phyloP scores from a whole-genome alignment of 2,888 invertebrate genomes.

The Melieria omissa region DNA sequence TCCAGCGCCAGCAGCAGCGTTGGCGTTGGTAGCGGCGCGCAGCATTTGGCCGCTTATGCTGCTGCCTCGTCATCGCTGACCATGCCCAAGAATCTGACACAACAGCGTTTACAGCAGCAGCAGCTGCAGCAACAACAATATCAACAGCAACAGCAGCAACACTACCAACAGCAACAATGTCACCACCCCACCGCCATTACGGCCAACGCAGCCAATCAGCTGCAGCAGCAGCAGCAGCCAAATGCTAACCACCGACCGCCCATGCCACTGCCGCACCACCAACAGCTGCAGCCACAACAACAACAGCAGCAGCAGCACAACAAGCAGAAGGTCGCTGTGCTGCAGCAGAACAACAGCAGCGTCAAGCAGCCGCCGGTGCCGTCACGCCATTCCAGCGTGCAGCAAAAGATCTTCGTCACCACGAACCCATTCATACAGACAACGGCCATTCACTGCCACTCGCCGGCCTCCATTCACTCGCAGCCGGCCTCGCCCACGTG shows the following conservation, averaged over 20 bases:
- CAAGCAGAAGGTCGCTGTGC: slow-evolving; percentile 52
- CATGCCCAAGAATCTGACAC: slow-evolving; percentile 57
- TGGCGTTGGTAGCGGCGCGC: slow-evolving; percentile 36
- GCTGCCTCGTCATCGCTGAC: slow-evolving; percentile 56
- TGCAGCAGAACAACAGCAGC: slow-evolving; percentile 46
- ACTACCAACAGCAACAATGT: slow-evolving; percentile 50
- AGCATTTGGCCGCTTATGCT: slow-evolving; percentile 54
- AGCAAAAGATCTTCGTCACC: slow-evolving; percentile 67
- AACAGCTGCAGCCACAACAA: slow-evolving; percentile 49
- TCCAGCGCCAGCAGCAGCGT: neutral
- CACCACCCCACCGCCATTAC: slow-evolving; percentile 59
- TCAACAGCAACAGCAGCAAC: slow-evolving; percentile 49
- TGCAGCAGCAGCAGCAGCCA: slow-evolving; percentile 49
- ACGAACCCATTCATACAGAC: slow-evolving; percentile 67
- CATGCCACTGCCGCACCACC: slow-evolving; percentile 46
- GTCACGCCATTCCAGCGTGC: slow-evolving; percentile 64
- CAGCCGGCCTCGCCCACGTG: slow-evolving; percentile 59
- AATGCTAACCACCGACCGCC: slow-evolving; percentile 42
- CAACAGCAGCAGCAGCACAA: slow-evolving; percentile 52
- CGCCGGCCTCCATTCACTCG: slow-evolving; percentile 52
- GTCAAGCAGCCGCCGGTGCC: slow-evolving; percentile 62
- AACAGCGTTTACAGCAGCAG: slow-evolving; percentile 52
- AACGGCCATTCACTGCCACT: slow-evolving; percentile 62
- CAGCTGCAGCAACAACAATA: slow-evolving; percentile 53
- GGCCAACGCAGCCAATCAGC: slow-evolving; percentile 55